Conservation (phyloP, 2,797 vertebrate genomes). For the Lepilemur septentrionalis region DNA sequence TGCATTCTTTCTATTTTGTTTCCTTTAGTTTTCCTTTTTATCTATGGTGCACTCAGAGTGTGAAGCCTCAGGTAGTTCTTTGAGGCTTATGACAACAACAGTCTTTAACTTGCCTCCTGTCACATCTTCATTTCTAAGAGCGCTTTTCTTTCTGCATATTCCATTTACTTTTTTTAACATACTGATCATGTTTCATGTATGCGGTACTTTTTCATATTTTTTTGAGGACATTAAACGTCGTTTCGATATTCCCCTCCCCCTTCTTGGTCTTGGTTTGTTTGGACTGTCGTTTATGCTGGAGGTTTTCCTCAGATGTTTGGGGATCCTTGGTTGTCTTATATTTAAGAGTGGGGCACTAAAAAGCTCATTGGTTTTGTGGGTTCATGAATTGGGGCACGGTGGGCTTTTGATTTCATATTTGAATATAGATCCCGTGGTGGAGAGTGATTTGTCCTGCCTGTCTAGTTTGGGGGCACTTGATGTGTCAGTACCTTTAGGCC, state of each 20-base stretch:
- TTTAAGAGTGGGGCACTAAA: not conserved
- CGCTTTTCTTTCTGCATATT: not conserved
- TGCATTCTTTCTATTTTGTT: not conserved
- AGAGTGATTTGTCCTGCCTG: not conserved
- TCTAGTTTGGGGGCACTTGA: not conserved
- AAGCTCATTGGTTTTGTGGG: not conserved
- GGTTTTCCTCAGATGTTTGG: not conserved
- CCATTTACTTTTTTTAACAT: not conserved
- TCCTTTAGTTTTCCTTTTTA: not conserved
- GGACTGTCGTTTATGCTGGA: not conserved
- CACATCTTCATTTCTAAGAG: not conserved
- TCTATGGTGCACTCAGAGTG: not conserved
- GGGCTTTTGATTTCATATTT: not conserved
- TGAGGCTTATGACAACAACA: not conserved
- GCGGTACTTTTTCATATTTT: not conserved
- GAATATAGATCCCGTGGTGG: not conserved
- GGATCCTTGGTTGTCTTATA: not conserved
- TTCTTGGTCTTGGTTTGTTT: not conserved
- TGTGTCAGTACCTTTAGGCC: not conserved
- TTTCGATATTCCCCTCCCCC: not conserved
- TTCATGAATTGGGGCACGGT: not conserved
- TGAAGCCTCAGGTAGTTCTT: not conserved
- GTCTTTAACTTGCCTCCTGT: not conserved
- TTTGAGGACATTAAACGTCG: not conserved
- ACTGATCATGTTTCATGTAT: conserved; percentile 13